Evolutionary conservation across 2,888 invertebrate genomes (phyloP).

Genomic region (Spicauda simplicius): DNA sequence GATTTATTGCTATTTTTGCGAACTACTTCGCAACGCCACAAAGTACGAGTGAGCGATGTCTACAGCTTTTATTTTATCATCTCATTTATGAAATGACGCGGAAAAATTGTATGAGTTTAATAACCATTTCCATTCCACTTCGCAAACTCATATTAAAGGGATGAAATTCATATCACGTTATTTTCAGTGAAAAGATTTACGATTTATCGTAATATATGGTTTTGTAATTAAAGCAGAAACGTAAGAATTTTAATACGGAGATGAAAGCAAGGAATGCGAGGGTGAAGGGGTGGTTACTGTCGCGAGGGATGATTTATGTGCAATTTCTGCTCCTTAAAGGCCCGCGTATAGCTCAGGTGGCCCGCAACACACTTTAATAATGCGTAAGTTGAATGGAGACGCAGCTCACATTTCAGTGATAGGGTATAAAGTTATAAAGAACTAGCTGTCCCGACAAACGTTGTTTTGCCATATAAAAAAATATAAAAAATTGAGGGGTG

Average conservation of each 20-base stretch:
- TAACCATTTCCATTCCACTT: conserved; percentile 1
- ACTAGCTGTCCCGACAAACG: too few relatives aligned
- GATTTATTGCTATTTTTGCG: too few relatives aligned
- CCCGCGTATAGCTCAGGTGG: neutral
- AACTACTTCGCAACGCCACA: too few relatives aligned
- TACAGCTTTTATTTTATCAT: neutral
- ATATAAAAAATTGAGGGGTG: too few relatives aligned
- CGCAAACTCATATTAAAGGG: conserved; percentile 9
- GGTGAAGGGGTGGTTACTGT: conserved; percentile 14
- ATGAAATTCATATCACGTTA: conserved; percentile 8
- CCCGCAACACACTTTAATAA: neutral
- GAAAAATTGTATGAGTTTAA: neutral
- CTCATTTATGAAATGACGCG: neutral
- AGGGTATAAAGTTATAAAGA: too few relatives aligned
- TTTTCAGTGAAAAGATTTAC: conserved; percentile 26
- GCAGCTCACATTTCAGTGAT: too few relatives aligned
- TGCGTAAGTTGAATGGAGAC: too few relatives aligned
- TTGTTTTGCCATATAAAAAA: too few relatives aligned
- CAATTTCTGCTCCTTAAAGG: conserved; percentile 27
- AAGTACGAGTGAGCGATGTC: neutral
- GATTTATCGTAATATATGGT: conserved; percentile 32
- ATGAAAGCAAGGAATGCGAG: conserved; percentile 24
- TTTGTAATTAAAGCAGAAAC: conserved; percentile 32
- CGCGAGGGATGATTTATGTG: conserved; percentile 34
- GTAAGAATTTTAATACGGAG: conserved; percentile 33